Evolutionary conservation across 2,888 invertebrate genomes (phyloP).

Genomic region (Leptinotarsa peninsularis): DNA sequence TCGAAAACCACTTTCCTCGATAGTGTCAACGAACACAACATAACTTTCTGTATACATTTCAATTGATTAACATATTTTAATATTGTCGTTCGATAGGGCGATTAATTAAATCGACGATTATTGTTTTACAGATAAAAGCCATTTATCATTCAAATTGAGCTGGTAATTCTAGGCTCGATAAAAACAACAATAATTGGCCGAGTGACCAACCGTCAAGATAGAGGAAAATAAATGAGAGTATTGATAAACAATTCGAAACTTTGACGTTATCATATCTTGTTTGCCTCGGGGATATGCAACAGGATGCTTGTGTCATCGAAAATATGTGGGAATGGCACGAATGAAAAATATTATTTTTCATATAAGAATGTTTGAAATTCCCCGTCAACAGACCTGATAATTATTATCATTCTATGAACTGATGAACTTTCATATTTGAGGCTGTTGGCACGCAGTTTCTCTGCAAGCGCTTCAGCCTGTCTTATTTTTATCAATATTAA

Average conservation of each 20-base stretch:
- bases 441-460: not conserved
- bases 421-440: not conserved
- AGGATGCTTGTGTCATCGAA: not conserved
- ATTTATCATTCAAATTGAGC: conserved; percentile 36
- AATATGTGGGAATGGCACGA: not conserved
- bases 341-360: too few relatives aligned
- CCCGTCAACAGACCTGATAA: not conserved
- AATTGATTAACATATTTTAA: conserved; percentile 39
- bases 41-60: conserved; percentile 33
- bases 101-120: conserved; percentile 41
- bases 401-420: not conserved
- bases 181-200: conserved; percentile 38
- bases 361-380: too few relatives aligned
- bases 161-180: conserved; percentile 31
- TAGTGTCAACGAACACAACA: conserved; percentile 15
- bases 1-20: not conserved
- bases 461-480: not conserved
- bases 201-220: conserved; percentile 29
- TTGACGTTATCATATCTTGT: conserved; percentile 4
- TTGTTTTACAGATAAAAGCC: conserved; percentile 39
- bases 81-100: conserved; percentile 29
- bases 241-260: not conserved
- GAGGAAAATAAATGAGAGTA: conserved; percentile 15
- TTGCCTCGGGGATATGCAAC: not conserved
- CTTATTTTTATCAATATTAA: conserved; percentile 24